Evolutionary conservation across 2,113 vertebrate genomes (phyloP).

Genomic region (Pipra filicauda): DNA sequence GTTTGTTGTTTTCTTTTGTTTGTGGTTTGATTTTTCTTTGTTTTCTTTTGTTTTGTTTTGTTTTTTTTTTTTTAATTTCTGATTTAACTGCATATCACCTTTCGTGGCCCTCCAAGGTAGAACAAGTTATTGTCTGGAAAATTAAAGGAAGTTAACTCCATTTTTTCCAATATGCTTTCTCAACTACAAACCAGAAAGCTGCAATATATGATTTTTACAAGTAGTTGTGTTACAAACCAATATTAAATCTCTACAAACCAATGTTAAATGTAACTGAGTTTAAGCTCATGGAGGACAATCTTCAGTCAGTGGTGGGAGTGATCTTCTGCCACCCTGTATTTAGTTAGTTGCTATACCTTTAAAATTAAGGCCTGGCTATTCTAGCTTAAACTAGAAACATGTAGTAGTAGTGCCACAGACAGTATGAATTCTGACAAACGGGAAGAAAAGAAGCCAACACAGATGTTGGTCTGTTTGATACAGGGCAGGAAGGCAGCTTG

Average conservation of each 20-base stretch:
- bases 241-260: neutral
- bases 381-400: neutral
- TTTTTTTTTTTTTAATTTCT: neutral
- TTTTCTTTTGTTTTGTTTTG: accelerated
- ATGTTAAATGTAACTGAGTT: neutral
- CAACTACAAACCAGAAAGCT: neutral
- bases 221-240: neutral
- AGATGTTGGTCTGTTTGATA: neutral
- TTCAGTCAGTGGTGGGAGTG: neutral
- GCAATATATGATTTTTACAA: neutral
- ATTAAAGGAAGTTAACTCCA: neutral
- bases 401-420: neutral
- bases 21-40: neutral
- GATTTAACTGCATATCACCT: neutral
- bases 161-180: neutral
- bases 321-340: neutral
- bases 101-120: neutral
- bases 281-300: neutral
- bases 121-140: neutral
- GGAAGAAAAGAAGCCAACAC: neutral
- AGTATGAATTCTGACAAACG: neutral
- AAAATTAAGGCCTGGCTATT: neutral
- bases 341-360: conserved; percentile 1
- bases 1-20: neutral
- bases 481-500: neutral